These are phyloP conservation scores for Pipa parva DNA, from an alignment of 2,113 vertebrate species.

Conservation along the genomic window DNA sequence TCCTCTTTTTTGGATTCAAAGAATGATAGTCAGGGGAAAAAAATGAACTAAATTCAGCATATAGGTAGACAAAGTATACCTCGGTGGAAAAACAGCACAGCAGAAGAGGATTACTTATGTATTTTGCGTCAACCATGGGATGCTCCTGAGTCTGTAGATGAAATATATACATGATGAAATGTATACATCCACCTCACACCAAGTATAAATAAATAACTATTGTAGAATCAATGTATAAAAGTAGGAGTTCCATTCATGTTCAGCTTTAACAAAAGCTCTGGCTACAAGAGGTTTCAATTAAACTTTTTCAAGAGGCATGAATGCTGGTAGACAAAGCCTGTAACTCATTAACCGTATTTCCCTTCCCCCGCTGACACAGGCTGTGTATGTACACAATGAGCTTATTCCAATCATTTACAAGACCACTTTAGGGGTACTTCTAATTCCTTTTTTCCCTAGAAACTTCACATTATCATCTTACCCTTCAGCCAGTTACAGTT, in stretches of 20 bases:
- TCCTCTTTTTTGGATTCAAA: no score
- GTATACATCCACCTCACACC: no score
- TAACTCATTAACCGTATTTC: slow-evolving; percentile 19
- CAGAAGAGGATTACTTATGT: no score
- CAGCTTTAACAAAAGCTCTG: slow-evolving; percentile 6
- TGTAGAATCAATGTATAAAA: neutral
- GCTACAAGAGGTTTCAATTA: slow-evolving; percentile 40
- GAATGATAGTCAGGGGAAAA: no score
- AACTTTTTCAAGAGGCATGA: slow-evolving; percentile 20
- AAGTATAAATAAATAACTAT: no score
- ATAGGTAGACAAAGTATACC: no score
- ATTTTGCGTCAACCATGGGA: no score
- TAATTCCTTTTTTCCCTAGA: neutral
- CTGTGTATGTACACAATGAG: neutral
- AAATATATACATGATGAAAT: no score
- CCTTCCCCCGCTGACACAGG: slow-evolving; percentile 22
- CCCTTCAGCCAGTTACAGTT: no score
- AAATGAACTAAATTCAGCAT: no score
- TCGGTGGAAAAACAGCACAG: no score
- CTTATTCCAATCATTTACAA: neutral
- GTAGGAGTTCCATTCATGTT: neutral
- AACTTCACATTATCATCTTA: neutral
- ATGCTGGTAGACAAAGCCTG: slow-evolving; percentile 29
- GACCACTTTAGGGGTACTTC: neutral
- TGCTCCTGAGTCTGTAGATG: no score